Base-by-base conservation (phyloP, 2,113 vertebrate genomes). In the Eretmochelys imbricata region DNA sequence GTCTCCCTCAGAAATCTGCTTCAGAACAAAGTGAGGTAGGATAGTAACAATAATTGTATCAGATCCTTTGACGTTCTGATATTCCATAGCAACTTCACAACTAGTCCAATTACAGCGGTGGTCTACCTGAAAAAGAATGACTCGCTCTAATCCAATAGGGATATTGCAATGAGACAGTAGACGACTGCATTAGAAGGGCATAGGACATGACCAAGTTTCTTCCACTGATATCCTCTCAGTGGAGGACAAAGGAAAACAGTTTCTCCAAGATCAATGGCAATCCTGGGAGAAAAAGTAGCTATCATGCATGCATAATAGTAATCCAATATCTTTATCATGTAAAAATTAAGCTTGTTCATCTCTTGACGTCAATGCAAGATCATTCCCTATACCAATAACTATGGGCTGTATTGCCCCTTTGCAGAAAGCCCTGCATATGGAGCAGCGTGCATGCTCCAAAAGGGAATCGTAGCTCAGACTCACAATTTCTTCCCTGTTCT, bases 31-130 rank as follows among this genome's bases (percentile, higher is more conserved):
- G 42, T 5, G 4, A 93, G 88, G 87, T 82, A 94, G 69, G 85
- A 69, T 82, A 94, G 83, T 53, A 54, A 78, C 81, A 97, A 65
- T 90, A 91, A 94, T 93, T 84, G 80, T 87, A 80, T 90, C 92
- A 93, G 75, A 75, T 87, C 87, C 81, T 96, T 94, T 95, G 62
- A 94, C 92, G 57, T 54, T 22, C 82, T 89, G 49, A 53, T 93
- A 89, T 92, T 92, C 81, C 87, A 81, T 42, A 85, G 91, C 91
- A 93, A 55, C 87, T 93, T 93, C 80, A 59, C 84, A 91, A 57
- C 38, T 86, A 93, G 51, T 51, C 53, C 91, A 65, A 49, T 75
- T 4, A 0, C 78, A 83, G 82, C 12, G 76, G 84, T 94, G 91
- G 87, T 89, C 62, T 91, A 53, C 72, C 91, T 86, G 90, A 93